phyloP scores from a whole-genome alignment of 2,113 vertebrate genomes.

The Actinemys pallida region DNA sequence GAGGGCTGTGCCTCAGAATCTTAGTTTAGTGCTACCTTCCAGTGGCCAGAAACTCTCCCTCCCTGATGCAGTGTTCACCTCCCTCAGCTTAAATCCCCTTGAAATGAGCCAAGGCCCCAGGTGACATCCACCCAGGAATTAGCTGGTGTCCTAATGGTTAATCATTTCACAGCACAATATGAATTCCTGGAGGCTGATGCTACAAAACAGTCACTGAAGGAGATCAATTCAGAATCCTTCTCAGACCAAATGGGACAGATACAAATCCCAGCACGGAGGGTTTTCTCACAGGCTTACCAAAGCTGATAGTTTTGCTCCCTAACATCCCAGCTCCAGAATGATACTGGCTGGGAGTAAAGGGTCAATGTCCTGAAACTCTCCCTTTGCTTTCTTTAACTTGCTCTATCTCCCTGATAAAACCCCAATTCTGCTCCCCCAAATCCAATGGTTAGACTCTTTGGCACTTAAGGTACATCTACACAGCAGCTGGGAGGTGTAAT shows the following conservation, averaged over 20 bases:
- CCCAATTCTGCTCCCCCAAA: conserved; percentile 20
- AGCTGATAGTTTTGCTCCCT: background rate
- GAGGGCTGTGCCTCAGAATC: background rate
- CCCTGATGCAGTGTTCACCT: background rate
- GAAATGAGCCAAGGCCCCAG: background rate
- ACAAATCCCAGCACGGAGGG: accelerated
- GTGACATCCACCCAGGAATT: background rate
- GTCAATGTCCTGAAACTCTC: background rate
- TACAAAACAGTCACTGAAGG: background rate
- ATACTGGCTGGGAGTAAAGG: background rate
- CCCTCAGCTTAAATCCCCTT: background rate
- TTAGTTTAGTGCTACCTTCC: background rate
- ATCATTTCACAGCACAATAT: background rate
- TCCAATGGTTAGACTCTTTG: background rate
- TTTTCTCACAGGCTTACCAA: background rate
- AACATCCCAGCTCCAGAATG: background rate
- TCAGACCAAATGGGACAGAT: background rate
- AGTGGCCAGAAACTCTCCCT: background rate
- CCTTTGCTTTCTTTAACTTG: background rate
- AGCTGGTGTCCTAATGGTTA: background rate
- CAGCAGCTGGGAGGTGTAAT: background rate
- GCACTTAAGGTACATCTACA: background rate
- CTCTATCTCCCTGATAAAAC: background rate
- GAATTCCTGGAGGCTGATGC: background rate
- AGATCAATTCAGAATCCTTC: background rate